These are phyloP conservation scores for Borostomias antarcticus DNA, from an alignment of 2,797 vertebrate genomes.

Conservation along the genomic window DNA sequence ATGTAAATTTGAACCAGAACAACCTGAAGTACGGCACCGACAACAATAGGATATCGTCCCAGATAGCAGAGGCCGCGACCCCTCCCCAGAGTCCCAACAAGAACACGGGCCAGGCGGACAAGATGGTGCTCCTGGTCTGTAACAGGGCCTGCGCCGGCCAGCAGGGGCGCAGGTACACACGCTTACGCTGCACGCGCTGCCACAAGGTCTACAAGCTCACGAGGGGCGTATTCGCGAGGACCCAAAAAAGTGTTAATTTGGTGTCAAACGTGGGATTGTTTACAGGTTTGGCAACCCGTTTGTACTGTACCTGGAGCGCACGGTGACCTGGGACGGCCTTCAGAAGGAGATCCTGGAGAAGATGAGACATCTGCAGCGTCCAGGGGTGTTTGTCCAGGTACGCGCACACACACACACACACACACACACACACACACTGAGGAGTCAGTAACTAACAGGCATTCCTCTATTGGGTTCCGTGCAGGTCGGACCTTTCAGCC, in stretches of 20 bases:
- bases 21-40: conserved; percentile 89
- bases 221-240: not conserved
- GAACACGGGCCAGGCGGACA: conserved; percentile 76
- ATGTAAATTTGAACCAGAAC: conserved; percentile 94
- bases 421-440: not conserved
- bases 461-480: conserved; percentile 13
- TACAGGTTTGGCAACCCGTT: conserved; percentile 94
- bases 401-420: conserved; percentile 22
- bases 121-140: conserved; percentile 94
- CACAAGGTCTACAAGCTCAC: not conserved
- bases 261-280: not conserved
- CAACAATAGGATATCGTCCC: conserved; percentile 78
- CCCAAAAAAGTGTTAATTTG: not conserved
- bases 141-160: conserved; percentile 94
- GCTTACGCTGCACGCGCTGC: no score
- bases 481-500: conserved; percentile 93
- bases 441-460: not conserved
- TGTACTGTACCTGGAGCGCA: conserved; percentile 91
- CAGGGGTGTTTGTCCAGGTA: conserved; percentile 91
- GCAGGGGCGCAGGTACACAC: conserved; percentile 88
- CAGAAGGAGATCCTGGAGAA: conserved; percentile 98
- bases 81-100: conserved; percentile 76
- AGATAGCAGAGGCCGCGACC: conserved; percentile 76
- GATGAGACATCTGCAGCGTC: conserved; percentile 92
- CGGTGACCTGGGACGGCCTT: conserved; percentile 92